phyloP scores from a whole-genome alignment of 1,140 invertebrate species.

The Drosophila kikkawai region DNA sequence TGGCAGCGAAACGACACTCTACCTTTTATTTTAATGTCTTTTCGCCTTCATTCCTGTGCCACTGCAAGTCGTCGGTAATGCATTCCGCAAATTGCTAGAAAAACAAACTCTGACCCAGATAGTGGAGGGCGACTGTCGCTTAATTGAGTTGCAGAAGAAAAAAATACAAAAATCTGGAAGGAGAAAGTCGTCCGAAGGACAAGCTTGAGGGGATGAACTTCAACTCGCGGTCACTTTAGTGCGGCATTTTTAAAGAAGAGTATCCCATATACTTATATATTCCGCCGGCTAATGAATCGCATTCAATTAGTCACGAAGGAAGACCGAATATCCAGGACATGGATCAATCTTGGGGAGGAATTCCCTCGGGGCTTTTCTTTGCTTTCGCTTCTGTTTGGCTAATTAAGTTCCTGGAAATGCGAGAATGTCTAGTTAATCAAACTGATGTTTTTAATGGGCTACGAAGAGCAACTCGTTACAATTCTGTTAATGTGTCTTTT shows the following conservation, averaged over 20 bases:
- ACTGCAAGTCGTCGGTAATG: conserved; percentile 1
- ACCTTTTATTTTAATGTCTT: not conserved
- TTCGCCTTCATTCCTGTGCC: not conserved
- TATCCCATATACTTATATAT: conserved; percentile 12
- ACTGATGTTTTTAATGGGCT: conserved; percentile 40
- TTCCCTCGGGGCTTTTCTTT: not conserved
- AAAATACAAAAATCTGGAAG: not conserved
- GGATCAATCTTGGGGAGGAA: conserved; percentile 28
- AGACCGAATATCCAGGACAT: conserved; percentile 4
- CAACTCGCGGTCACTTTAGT: conserved; percentile 15
- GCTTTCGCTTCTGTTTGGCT: conserved; percentile 13
- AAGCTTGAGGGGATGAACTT: conserved; percentile 2
- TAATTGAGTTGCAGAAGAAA: conserved; percentile 31
- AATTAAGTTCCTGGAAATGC: conserved; percentile 47
- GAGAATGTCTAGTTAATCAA: conserved; percentile 53
- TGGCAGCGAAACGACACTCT: not conserved
- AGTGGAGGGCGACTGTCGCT: conserved; percentile 11
- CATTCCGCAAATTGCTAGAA: conserved; percentile 18
- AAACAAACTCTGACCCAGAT: conserved; percentile 8
- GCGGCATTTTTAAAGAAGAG: conserved; percentile 19
- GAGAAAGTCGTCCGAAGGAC: not conserved
- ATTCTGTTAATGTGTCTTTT: too few relatives aligned
- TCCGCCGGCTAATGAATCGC: conserved; percentile 41
- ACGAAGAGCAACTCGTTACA: conserved; percentile 7
- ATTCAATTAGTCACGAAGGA: conserved; percentile 46